Percentiles rank a stretch among this genome's conserved stretches.
Conservation (phyloP, 1,140 invertebrate genomes). For the Epicauta chinensis region DNA sequence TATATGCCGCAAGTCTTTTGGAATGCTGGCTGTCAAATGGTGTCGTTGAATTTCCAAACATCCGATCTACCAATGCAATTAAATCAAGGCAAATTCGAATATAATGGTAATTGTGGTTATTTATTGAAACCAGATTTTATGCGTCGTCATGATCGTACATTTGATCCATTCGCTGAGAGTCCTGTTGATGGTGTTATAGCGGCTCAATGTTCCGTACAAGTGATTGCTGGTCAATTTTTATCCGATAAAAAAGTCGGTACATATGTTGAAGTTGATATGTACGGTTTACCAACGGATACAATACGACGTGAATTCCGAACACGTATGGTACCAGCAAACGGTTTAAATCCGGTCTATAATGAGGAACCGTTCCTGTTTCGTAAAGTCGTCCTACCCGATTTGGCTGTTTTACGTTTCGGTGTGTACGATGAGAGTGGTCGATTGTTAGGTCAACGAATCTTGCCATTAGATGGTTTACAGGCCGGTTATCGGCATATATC, state of each 20-base stretch:
- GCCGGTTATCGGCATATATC: conserved; percentile 97
- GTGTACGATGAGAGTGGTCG: conserved; percentile 96
- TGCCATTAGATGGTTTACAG: conserved; percentile 93
- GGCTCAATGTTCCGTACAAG: conserved; percentile 94
- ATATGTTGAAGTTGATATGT: conserved; percentile 99
- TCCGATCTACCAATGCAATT: conserved; percentile 98
- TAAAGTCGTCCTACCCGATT: conserved; percentile 96
- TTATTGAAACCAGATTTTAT: conserved; percentile 99
- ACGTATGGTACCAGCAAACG: conserved; percentile 91
- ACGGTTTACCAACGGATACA: conserved; percentile 97
- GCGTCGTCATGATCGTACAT: conserved; percentile 89
- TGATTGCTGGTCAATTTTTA: conserved; percentile 98
- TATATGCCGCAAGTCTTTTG: conserved; percentile 98
- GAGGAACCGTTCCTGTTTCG: conserved; percentile 97
- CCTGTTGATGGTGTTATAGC: conserved; percentile 99
- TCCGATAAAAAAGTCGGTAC: conserved; percentile 99
- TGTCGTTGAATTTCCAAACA: conserved; percentile 99
- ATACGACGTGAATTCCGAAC: conserved; percentile 98
- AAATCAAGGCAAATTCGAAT: conserved; percentile 99
- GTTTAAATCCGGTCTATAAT: conserved; percentile 96
- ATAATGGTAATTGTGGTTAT: conserved; percentile 95
- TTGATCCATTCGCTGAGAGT: conserved; percentile 98
- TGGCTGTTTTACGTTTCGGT: conserved; percentile 94
- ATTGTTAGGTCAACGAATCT: conserved; percentile 79
- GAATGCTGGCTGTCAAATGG: conserved; percentile 95